These are phyloP conservation scores for Esox niger DNA, from an alignment of 2,113 vertebrate genomes.

Conservation along the genomic window DNA sequence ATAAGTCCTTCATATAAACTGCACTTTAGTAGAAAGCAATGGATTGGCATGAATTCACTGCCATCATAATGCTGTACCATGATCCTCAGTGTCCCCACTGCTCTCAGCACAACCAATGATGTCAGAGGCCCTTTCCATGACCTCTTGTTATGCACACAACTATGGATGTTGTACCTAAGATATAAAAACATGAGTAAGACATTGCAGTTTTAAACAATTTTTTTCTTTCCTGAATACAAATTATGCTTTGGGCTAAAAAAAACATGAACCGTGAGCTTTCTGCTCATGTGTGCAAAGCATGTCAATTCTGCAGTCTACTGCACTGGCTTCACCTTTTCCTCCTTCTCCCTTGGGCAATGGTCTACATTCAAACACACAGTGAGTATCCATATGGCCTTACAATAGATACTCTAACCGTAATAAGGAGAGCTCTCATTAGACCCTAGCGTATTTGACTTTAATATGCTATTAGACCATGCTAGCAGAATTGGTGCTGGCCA, in stretches of 20 bases:
- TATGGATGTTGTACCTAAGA: conserved; percentile 23
- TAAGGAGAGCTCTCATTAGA: conserved; percentile 66
- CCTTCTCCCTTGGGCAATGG: conserved; percentile 47
- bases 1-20: conserved; percentile 12
- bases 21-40: conserved; percentile 14
- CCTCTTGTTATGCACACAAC: conserved; percentile 11
- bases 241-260: conserved; percentile 48
- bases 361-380: conserved; percentile 51
- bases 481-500: conserved; percentile 53
- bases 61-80: background rate
- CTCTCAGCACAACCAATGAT: background rate
- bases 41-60: conserved; percentile 11
- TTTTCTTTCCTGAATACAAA: conserved; percentile 46
- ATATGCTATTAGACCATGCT: conserved; percentile 50
- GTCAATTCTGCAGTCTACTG: conserved; percentile 63
- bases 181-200: conserved; percentile 23
- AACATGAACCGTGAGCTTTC: conserved; percentile 60
- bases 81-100: background rate
- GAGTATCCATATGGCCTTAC: conserved; percentile 52
- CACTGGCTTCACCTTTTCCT: conserved; percentile 47
- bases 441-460: conserved; percentile 56
- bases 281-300: conserved; percentile 57
- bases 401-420: conserved; percentile 54
- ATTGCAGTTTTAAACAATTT: conserved; percentile 22
- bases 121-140: conserved; percentile 7